Percentiles rank a stretch among this genome's conserved stretches.
phyloP scores from a whole-genome alignment of 2,888 invertebrate genomes.

The Eledone cirrhosa region DNA sequence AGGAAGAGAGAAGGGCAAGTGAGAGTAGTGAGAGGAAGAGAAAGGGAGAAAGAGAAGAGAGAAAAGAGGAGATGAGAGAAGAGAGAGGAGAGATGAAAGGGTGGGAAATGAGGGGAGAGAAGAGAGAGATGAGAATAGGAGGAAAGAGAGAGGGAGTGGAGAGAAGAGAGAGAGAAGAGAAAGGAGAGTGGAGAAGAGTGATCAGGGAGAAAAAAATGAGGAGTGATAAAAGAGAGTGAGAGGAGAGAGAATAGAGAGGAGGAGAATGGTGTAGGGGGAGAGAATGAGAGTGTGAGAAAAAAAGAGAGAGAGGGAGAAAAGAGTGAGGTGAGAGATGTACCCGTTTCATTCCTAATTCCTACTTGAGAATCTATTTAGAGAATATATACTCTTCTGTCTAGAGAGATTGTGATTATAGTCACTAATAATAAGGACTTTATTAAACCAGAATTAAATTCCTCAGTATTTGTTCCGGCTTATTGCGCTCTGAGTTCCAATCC shows the following conservation, averaged over 20 bases:
- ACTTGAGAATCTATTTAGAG: too few species aligned
- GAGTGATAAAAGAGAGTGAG: neutral
- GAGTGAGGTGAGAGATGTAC: neutral
- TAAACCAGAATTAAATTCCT: too few species aligned
- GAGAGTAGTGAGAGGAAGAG: constrained; percentile 31
- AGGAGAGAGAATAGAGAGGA: neutral
- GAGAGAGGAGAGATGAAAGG: neutral
- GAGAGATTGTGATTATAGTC: too few species aligned
- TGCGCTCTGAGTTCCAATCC: too few species aligned
- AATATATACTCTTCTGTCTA: too few species aligned
- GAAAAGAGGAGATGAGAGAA: neutral
- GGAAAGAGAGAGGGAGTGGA: neutral
- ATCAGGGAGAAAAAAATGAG: neutral
- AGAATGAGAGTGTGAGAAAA: neutral
- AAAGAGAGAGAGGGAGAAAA: neutral
- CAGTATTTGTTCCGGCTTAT: too few species aligned
- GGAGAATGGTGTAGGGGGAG: neutral
- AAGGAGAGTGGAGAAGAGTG: neutral
- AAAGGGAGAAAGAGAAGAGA: constrained; percentile 27
- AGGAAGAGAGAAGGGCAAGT: constrained; percentile 27
- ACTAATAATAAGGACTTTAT: too few species aligned
- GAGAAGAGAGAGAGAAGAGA: neutral
- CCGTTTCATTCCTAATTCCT: too few species aligned
- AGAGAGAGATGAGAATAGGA: neutral
- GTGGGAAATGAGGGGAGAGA: neutral